Evolutionary conservation across 2,113 vertebrate genomes (phyloP).

Genomic region (Festucalex cinctus): DNA sequence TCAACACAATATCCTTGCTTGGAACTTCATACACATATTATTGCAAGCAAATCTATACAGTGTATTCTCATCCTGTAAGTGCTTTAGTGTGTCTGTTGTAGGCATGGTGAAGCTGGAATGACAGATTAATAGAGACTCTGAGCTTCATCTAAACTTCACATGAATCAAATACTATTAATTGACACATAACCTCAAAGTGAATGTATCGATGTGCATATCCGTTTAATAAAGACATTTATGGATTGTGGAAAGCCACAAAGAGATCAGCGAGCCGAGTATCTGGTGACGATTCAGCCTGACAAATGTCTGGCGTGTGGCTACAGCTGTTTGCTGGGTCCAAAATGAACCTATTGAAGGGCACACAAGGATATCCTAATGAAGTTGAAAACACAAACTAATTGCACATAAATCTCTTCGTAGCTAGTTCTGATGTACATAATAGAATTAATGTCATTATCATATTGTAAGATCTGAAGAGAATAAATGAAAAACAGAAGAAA

Average conservation of each 20-base stretch:
- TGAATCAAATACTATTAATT: background rate
- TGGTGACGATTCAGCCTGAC: constrained; percentile 43
- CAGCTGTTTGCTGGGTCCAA: constrained; percentile 31
- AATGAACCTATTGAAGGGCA: constrained; percentile 55
- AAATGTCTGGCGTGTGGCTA: constrained; percentile 43
- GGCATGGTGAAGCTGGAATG: background rate
- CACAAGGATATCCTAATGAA: constrained; percentile 38
- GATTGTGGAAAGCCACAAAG: background rate
- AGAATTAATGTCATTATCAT: background rate
- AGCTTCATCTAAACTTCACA: background rate
- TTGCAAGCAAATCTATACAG: background rate
- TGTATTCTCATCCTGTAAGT: background rate
- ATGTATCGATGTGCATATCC: background rate
- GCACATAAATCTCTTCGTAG: background rate
- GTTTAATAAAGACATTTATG: background rate
- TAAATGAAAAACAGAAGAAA: background rate
- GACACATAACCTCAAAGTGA: constrained; percentile 5
- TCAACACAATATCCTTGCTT: background rate
- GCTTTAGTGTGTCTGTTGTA: background rate
- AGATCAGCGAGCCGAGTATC: constrained; percentile 32
- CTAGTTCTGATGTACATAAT: background rate
- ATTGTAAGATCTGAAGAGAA: background rate
- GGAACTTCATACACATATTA: background rate
- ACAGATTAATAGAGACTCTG: background rate
- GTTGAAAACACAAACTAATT: background rate